A percentile compares a stretch with the other conserved stretches of the same genome.
phyloP scores from a whole-genome alignment of 2,113 vertebrate genomes.

The Girardinichthys multiradiatus region DNA sequence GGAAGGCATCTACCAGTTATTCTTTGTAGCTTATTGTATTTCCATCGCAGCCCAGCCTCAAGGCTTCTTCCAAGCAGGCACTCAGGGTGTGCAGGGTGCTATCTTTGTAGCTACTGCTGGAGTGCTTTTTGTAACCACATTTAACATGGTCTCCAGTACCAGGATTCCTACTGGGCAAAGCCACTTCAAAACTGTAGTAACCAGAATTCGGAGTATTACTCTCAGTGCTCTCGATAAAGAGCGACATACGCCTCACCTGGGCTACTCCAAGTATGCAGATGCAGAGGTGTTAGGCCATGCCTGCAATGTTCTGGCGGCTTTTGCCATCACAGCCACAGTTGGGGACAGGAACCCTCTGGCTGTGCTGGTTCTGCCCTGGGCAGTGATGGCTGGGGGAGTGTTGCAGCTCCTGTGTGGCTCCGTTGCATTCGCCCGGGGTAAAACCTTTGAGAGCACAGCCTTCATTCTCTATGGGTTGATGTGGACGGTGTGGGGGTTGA shows the following conservation, averaged over 20 bases:
- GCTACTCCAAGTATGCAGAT: conserved; percentile 87
- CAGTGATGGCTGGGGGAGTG: conserved; percentile 84
- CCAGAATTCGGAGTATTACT: conserved; percentile 62
- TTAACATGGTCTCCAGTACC: conserved; percentile 68
- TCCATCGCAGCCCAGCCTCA: conserved; percentile 80
- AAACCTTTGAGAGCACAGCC: conserved; percentile 88
- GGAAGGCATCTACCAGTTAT: conserved; percentile 82
- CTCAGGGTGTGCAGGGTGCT: conserved; percentile 83
- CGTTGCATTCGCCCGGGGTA: conserved; percentile 86
- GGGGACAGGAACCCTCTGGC: conserved; percentile 70
- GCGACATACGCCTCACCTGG: conserved; percentile 81
- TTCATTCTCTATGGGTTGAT: conserved; percentile 86
- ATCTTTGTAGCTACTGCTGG: conserved; percentile 82
- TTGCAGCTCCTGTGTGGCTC: conserved; percentile 85
- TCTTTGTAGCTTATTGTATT: conserved; percentile 83
- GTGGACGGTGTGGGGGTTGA: conserved; percentile 89
- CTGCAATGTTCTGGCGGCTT: conserved; percentile 84
- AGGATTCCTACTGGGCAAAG: conserved; percentile 74
- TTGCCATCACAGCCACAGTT: conserved; percentile 79
- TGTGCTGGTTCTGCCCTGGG: conserved; percentile 85
- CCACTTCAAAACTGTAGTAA: conserved; percentile 70
- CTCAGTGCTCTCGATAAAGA: conserved; percentile 78
- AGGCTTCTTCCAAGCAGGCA: conserved; percentile 82
- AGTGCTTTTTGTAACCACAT: conserved; percentile 78
- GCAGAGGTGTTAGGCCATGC: conserved; percentile 85